These are phyloP conservation scores for Drosophila maculinotata DNA, from an alignment of 2,888 invertebrate species.

Conservation along the genomic window DNA sequence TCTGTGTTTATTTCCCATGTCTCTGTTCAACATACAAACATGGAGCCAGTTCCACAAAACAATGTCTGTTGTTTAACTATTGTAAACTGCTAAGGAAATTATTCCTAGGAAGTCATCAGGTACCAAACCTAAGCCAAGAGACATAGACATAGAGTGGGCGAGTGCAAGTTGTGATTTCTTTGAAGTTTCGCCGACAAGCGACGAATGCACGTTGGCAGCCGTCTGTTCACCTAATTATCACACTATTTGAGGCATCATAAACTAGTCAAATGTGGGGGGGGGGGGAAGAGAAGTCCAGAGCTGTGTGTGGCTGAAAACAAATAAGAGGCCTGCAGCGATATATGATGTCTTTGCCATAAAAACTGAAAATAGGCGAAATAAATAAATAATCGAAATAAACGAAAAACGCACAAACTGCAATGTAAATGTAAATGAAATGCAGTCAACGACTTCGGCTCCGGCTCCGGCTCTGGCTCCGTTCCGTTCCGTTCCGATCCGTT, in stretches of 20 bases:
- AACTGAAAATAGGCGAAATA: slow-evolving; percentile 60
- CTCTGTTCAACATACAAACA: not conserved
- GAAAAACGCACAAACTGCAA: slow-evolving; percentile 40
- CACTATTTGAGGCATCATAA: slow-evolving; percentile 78
- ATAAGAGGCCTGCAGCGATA: slow-evolving; percentile 27
- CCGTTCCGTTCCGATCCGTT: not conserved
- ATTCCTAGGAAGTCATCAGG: slow-evolving; percentile 61
- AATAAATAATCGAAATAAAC: slow-evolving; percentile 56
- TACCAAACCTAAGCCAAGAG: not conserved
- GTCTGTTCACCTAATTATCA: slow-evolving; percentile 80
- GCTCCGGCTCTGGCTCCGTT: too few species aligned
- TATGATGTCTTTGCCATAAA: slow-evolving; percentile 34
- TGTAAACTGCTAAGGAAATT: slow-evolving; percentile 52
- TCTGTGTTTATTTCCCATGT: slow-evolving; percentile 20
- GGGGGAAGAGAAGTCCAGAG: not conserved
- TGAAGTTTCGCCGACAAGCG: slow-evolving; percentile 62
- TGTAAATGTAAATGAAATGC: slow-evolving; percentile 53
- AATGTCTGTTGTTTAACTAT: slow-evolving; percentile 42
- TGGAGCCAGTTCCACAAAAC: slow-evolving; percentile 2
- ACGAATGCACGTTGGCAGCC: slow-evolving; percentile 54
- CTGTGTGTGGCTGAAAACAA: slow-evolving; percentile 54
- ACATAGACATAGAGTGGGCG: slow-evolving; percentile 15
- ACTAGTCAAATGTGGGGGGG: slow-evolving; percentile 12
- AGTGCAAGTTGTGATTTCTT: slow-evolving; percentile 43
- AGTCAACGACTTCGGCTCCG: slow-evolving; percentile 8